phyloP scores from a whole-genome alignment of 2,888 invertebrate genomes.

The Apamea sordens region DNA sequence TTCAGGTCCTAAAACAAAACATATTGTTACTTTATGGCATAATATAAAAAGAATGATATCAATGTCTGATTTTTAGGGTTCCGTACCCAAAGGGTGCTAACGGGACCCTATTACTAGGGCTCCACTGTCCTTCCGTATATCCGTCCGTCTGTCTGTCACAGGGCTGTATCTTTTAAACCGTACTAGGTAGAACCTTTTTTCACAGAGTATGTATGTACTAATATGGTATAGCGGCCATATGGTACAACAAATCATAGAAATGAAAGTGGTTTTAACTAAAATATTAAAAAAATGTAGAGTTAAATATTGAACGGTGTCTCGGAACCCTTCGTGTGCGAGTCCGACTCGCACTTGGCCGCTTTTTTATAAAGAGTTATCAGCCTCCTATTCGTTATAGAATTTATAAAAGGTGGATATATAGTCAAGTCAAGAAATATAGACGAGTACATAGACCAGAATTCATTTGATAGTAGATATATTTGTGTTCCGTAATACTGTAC shows the following conservation, averaged over 20 bases:
- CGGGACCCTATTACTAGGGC: no score
- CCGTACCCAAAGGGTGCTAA: no score
- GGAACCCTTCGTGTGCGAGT: neutral
- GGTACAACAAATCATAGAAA: no score
- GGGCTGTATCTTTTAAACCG: no score
- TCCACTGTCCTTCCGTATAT: no score
- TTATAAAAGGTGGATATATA: neutral
- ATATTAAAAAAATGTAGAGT: neutral
- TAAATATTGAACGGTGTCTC: neutral
- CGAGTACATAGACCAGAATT: neutral
- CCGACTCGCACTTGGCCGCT: neutral
- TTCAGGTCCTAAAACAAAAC: constrained; percentile 92
- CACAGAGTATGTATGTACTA: no score
- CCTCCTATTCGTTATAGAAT: neutral
- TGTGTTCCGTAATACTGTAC: neutral
- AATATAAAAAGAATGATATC: neutral
- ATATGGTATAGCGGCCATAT: no score
- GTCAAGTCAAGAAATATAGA: no score
- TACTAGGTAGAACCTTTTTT: no score
- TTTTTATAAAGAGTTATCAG: neutral
- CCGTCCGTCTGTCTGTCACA: no score
- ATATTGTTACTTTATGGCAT: neutral
- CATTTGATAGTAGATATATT: neutral
- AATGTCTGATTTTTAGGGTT: no score
- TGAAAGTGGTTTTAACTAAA: neutral